A percentile compares a stretch with the other conserved stretches of the same genome.
phyloP scores from a whole-genome alignment of 2,888 invertebrate species.

The Prenolepis imparis region DNA sequence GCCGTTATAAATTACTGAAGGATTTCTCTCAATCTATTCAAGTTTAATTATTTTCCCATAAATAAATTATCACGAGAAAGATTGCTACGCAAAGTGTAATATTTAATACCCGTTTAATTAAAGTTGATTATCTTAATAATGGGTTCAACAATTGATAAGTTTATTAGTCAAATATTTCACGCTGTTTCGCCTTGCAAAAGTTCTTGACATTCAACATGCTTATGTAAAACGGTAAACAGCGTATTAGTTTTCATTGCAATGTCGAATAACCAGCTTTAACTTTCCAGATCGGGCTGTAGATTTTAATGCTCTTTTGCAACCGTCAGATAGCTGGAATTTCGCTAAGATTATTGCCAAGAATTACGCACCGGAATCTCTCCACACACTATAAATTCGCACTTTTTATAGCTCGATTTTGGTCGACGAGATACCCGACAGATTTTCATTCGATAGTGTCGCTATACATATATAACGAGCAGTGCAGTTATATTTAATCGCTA shows the following conservation, averaged over 20 bases:
- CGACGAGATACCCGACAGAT: background rate
- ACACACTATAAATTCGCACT: constrained; percentile 11
- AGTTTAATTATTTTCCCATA: constrained; percentile 1
- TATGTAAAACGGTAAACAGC: constrained; percentile 24
- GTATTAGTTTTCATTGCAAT: constrained; percentile 37
- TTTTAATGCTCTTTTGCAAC: constrained; percentile 9
- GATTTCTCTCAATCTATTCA: background rate
- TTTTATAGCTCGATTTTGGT: background rate
- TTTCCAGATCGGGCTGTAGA: background rate
- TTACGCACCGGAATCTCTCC: background rate
- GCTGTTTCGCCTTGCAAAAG: constrained; percentile 8
- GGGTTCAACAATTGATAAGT: constrained; percentile 33
- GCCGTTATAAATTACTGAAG: background rate
- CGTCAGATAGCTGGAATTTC: constrained; percentile 10
- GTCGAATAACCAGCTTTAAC: constrained; percentile 1
- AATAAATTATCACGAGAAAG: constrained; percentile 11
- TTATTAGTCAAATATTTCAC: constrained; percentile 46
- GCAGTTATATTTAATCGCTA: constrained; percentile 20
- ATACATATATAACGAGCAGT: background rate
- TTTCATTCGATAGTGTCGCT: background rate
- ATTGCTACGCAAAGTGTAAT: constrained; percentile 10
- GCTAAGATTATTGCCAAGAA: constrained; percentile 19
- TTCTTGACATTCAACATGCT: constrained; percentile 41
- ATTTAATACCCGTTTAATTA: constrained; percentile 9
- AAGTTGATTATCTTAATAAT: constrained; percentile 33